Evolutionary conservation across 1,140 invertebrate species (phyloP), one percentile per base, ranked within the genome.

Genomic region (Sminthurides bifidus): DNA sequence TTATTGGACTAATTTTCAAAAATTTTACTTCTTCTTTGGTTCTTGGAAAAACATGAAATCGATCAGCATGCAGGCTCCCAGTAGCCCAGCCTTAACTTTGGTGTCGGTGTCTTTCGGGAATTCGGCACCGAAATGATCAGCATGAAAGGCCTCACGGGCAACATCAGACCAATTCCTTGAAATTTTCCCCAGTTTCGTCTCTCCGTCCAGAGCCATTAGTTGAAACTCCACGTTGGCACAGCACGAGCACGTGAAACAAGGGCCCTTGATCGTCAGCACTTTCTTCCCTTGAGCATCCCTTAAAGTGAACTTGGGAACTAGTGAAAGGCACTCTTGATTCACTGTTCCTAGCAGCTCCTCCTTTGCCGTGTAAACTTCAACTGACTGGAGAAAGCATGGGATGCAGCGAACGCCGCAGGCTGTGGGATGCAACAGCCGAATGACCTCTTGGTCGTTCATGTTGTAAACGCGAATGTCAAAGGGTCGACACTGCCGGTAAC

Each of bases 101-200:
- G 86, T 82, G 66, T 86, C 83, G 54, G 90, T 70, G 68, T 89
- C 83, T 65, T 81, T 71, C 1, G 85, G 85, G 69, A 89, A 88
- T 2, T 74, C 75, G 21, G 89, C 79, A 35, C 81, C 82, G 70
- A 87, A 88, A 62, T 80, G 77, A 67, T 87, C 82, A 0, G 81
- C 73, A 70, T 85, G 81, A 63, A 85, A 83, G 2, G 77, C 66
- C 70, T 86, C 83, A 26, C 78, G 72, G 0, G 75, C 69, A 4
- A 84, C 59, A 0, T 83, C 83, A 1, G 80, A 76, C 82, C 83
- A 87, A 64, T 84, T 77, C 66, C 86, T 86, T 1, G 77, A 78
- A 57, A 90, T 87, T 65, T 76, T 77, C 0, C 86, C 86, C n/a
- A n/a, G n/a, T n/a, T n/a, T n/a, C n/a, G n/a, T n/a, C n/a, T n/a